Evolutionary conservation across 1,140 invertebrate species (phyloP), one percentile per base, ranked within the genome.

Genomic region (Ips typographus): DNA sequence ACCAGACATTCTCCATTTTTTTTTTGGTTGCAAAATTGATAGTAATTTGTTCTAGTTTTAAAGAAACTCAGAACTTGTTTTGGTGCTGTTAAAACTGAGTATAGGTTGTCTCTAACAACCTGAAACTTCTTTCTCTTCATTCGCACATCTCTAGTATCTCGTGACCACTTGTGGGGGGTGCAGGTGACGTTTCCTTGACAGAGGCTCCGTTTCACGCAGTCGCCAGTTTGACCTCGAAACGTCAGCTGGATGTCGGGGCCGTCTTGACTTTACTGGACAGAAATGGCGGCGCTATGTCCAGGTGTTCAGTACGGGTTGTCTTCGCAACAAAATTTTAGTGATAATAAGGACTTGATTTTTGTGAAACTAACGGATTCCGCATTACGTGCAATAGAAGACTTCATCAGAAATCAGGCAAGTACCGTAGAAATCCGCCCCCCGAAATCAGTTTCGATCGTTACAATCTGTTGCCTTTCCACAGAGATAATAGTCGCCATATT

Each of bases 351-450:
- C 79, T 87, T 95, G 81, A 89, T 96, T 82, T 94, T 94, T 85
- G 92, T 96, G 80, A 96, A 95, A 88, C 86, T 96, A 79, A 96
- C 94, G 77, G 94, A 96, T 88, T 95, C 94, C 70, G 92, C 94
- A 74, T 85, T 91, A 76, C 91, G 91, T 85, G 91, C 93, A 79
- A 93, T 96, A 83, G 92, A 95, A 81, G 92, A 95, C 80, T 95
- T 89, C 85, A 82, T 93, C 77, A 89, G 86, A 81, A 92, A 91
- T 86, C 88, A 88, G 88, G 92, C 93, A 84, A 92, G 89, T 87
- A n/a, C 49, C n/a, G 1, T 62, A 64, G 53, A 61, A 58, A 43
- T 56, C 60, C 47, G 8, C 58, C 36, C 40, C 53, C 36, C 38
- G 44, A 47, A 61, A 68, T 68, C 70, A 61, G 68, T 72, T 62